Conservation (phyloP, 2,797 vertebrate species). For the Pitangus sulphuratus region DNA sequence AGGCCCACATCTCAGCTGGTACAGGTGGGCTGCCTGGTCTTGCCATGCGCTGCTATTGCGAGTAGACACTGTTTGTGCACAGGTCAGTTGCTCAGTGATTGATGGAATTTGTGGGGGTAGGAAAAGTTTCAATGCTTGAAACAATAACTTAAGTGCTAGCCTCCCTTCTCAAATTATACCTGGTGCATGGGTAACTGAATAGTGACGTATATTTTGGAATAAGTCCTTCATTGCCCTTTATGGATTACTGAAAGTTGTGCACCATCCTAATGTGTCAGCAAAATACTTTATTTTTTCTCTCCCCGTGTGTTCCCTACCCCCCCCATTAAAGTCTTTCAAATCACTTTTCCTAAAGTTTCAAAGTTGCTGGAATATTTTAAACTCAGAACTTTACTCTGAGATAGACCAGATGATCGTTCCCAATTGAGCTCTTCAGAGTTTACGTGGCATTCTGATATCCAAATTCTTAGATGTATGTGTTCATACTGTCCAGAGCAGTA, state of each 20-base stretch:
- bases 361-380: not conserved
- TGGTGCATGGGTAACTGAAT: not conserved
- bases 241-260: not conserved
- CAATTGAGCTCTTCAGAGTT: not conserved
- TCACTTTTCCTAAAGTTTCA: not conserved
- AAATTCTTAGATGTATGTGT: not conserved
- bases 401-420: accelerated
- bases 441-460: not conserved
- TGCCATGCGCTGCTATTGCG: accelerated
- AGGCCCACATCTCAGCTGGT: not conserved
- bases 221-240: not conserved
- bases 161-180: not conserved
- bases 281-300: not conserved
- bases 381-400: not conserved
- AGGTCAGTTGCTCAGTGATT: not conserved
- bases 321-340: not conserved
- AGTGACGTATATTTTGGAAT: not conserved
- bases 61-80: not conserved
- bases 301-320: too few relatives aligned
- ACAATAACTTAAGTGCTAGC: not conserved
- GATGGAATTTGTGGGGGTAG: not conserved
- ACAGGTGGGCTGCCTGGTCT: not conserved
- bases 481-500: not conserved
- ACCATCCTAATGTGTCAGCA: not conserved
- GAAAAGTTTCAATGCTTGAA: not conserved